A percentile compares a stretch with the other conserved stretches of the same genome.
Conservation (phyloP, 2,888 invertebrate genomes). For the Drosophila subquinaria region DNA sequence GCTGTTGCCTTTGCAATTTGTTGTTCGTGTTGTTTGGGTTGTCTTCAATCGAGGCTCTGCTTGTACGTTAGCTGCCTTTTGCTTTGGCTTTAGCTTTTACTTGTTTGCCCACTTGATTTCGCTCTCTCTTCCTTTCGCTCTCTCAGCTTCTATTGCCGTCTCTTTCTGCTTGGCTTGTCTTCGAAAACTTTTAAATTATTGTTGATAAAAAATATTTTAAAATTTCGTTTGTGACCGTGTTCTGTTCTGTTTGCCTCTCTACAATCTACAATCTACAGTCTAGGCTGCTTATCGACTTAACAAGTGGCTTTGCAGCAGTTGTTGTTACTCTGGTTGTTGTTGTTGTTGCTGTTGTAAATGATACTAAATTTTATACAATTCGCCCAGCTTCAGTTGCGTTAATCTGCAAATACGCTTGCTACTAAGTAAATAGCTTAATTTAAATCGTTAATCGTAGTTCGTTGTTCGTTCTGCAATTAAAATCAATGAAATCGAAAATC, state of each 20-base stretch:
- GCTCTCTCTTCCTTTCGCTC: constrained; percentile 6
- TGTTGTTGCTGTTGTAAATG: constrained; percentile 15
- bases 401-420: constrained; percentile 33
- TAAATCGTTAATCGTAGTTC: constrained; percentile 81
- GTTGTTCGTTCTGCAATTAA: constrained; percentile 78
- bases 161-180: constrained; percentile 50
- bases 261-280: constrained; percentile 5
- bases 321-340: constrained; percentile 23
- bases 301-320: constrained; percentile 32
- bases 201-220: constrained; percentile 77
- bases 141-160: constrained; percentile 6
- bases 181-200: constrained; percentile 78
- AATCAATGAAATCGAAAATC: constrained; percentile 21
- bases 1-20: constrained; percentile 22
- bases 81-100: constrained; percentile 32
- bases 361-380: constrained; percentile 48
- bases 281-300: constrained; percentile 57
- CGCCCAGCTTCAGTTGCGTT: constrained; percentile 58
- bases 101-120: constrained; percentile 44
- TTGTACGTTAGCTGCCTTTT: constrained; percentile 31
- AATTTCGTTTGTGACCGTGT: constrained; percentile 40
- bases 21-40: constrained; percentile 33
- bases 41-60: constrained; percentile 44
- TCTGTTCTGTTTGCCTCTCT: constrained; percentile 5
- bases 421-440: constrained; percentile 58